Percentiles rank a stretch among this genome's conserved stretches.
These are phyloP conservation scores for Athene cunicularia DNA, from an alignment of 2,113 vertebrate species.

Conservation along the genomic window DNA sequence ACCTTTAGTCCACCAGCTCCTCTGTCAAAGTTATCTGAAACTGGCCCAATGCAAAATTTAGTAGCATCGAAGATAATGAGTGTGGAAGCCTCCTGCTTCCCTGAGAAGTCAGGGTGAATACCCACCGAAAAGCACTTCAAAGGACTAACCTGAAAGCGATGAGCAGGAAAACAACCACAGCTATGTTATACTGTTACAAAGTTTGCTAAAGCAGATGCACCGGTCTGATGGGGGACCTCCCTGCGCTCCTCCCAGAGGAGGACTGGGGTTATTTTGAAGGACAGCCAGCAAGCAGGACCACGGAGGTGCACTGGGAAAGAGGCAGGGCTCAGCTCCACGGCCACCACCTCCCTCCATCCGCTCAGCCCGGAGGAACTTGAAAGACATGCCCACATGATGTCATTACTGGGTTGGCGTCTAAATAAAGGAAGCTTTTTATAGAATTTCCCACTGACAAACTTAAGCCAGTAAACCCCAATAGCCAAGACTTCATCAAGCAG, in stretches of 20 bases:
- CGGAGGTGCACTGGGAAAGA: background rate
- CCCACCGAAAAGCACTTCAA: background rate
- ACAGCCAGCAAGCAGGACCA: background rate
- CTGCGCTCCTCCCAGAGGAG: background rate
- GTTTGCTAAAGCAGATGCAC: background rate
- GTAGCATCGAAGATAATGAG: fast-evolving
- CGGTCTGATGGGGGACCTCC: no score
- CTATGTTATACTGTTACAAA: background rate
- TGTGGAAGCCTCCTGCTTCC: background rate
- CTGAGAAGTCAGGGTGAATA: background rate
- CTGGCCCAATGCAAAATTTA: background rate
- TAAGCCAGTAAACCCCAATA: background rate
- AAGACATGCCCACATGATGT: background rate
- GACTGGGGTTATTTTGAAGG: background rate
- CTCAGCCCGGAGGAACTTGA: background rate
- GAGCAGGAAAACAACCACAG: background rate
- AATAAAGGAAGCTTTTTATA: conserved; percentile 61
- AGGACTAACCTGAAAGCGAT: background rate
- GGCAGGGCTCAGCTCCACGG: background rate
- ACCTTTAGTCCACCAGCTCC: background rate
- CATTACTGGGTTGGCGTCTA: background rate
- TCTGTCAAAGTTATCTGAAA: background rate
- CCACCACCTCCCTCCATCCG: background rate
- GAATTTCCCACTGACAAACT: conserved; percentile 35
- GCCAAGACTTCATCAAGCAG: background rate